These are phyloP conservation scores for Magallana gigas DNA, from an alignment of 1,140 invertebrate genomes.

Conservation along the genomic window DNA sequence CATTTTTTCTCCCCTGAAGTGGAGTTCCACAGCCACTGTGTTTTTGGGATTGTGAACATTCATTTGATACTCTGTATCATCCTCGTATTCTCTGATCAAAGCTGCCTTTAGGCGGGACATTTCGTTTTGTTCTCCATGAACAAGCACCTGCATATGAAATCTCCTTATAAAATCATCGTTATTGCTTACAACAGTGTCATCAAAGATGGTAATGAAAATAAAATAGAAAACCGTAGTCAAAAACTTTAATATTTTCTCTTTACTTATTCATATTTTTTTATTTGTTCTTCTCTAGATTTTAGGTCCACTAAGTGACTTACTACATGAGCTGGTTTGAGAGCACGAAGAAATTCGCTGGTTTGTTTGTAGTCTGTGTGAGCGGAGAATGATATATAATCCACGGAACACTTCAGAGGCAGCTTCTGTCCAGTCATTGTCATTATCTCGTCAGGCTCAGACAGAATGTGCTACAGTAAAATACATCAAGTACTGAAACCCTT, in stretches of 20 bases:
- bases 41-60: slow-evolving; percentile 97
- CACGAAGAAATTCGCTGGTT: slow-evolving; percentile 97
- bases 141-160: slow-evolving; percentile 85
- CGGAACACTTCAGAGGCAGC: slow-evolving; percentile 93
- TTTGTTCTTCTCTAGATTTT: no score
- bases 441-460: slow-evolving; percentile 99
- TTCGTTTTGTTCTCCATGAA: slow-evolving; percentile 99
- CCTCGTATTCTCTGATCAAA: slow-evolving; percentile 95
- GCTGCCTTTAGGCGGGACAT: slow-evolving; percentile 98
- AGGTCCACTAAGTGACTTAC: slow-evolving; percentile 80
- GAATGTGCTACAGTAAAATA: slow-evolving; percentile 84
- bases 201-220: no score
- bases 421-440: slow-evolving; percentile 97
- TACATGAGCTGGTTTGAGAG: slow-evolving; percentile 96
- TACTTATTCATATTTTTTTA: no score
- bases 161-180: no score
- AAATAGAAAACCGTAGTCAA: no score
- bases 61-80: slow-evolving; percentile 91
- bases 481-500: no score
- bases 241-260: no score
- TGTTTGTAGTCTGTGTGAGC: slow-evolving; percentile 99
- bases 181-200: no score
- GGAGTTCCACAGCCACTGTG: slow-evolving; percentile 94
- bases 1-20: slow-evolving; percentile 98
- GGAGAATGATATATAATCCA: slow-evolving; percentile 99